phyloP scores from a whole-genome alignment of 2,113 vertebrate species.

The Sinocyclocheilus rhinocerous region DNA sequence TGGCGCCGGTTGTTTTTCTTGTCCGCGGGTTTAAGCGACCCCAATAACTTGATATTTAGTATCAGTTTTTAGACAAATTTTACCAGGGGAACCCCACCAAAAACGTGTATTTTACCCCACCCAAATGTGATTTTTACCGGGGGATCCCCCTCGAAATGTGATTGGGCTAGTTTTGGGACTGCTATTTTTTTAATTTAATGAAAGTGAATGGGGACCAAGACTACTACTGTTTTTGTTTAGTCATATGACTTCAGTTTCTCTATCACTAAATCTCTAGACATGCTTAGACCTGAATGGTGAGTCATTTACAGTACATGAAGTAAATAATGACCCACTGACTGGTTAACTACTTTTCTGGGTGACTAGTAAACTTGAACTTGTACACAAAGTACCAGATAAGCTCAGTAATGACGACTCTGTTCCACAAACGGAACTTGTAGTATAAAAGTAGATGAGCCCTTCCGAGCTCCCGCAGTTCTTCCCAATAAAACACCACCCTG shows the following conservation, averaged over 20 bases:
- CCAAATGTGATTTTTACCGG: too few relatives aligned
- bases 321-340: background rate
- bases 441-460: background rate
- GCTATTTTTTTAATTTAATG: background rate
- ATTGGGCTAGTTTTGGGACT: too few relatives aligned
- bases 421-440: background rate
- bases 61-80: too few relatives aligned
- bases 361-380: background rate
- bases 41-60: too few relatives aligned
- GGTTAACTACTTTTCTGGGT: background rate
- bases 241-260: background rate
- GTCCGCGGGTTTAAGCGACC: too few relatives aligned
- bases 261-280: background rate
- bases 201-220: background rate
- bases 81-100: too few relatives aligned
- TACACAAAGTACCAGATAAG: background rate
- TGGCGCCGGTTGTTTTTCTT: too few relatives aligned
- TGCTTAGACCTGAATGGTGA: background rate
- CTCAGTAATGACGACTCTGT: background rate
- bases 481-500: conserved; percentile 7
- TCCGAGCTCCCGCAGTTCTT: background rate
- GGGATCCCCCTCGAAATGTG: too few relatives aligned
- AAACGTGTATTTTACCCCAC: too few relatives aligned
- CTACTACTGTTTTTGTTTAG: too few relatives aligned
- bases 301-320: background rate